phyloP scores from a whole-genome alignment of 1,140 invertebrate genomes.

The Nylanderia fulva region DNA sequence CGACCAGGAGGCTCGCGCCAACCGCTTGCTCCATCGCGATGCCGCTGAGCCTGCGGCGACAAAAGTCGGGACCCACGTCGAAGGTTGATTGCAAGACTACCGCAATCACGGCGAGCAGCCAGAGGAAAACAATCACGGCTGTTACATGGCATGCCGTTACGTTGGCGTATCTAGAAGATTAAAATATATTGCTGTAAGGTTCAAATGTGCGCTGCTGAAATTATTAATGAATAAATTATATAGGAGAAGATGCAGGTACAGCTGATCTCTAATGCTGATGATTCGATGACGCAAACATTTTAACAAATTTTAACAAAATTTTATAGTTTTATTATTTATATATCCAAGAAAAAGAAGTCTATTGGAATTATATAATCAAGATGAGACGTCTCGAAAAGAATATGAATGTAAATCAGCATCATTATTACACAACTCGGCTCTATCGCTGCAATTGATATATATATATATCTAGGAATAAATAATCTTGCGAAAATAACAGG shows the following conservation, averaged over 20 bases:
- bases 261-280: neutral
- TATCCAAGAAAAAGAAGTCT: too few species aligned
- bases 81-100: constrained; percentile 86
- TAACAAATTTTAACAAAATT: constrained; percentile 25
- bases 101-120: constrained; percentile 85
- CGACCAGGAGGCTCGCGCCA: constrained; percentile 87
- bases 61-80: constrained; percentile 89
- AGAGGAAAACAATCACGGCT: constrained; percentile 85
- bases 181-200: neutral
- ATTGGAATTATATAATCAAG: neutral
- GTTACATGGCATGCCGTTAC: constrained; percentile 87
- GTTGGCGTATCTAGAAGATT: constrained; percentile 76
- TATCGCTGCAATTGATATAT: neutral
- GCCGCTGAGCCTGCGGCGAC: constrained; percentile 83
- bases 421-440: neutral
- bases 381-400: neutral
- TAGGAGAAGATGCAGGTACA: neutral
- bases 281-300: neutral
- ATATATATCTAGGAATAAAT: neutral
- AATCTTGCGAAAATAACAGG: constrained; percentile 9
- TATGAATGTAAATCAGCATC: neutral
- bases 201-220: too few species aligned
- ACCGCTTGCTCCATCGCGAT: constrained; percentile 84
- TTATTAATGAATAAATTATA: neutral
- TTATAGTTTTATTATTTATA: neutral